phyloP scores from a whole-genome alignment of 2,888 invertebrate species.

The Gymnosoma rotundatum region DNA sequence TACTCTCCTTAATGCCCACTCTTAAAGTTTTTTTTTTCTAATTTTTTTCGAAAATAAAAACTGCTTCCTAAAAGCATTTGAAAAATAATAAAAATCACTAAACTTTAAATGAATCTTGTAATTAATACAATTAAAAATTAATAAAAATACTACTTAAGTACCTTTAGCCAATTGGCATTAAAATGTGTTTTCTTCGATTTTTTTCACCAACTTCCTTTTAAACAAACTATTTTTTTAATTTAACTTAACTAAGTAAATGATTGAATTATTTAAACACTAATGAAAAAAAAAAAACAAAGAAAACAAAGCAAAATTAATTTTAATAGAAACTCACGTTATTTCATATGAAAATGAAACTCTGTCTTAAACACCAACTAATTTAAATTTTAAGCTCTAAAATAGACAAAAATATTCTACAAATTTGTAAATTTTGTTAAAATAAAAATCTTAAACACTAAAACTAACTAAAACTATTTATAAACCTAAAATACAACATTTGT shows the following conservation, averaged over 20 bases:
- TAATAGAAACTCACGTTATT: conserved; percentile 60
- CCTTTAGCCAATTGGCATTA: conserved; percentile 82
- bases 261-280: conserved; percentile 14
- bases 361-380: conserved; percentile 67
- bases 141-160: conserved; percentile 77
- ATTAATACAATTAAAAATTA: conserved; percentile 45
- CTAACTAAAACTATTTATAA: conserved; percentile 25
- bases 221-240: conserved; percentile 15
- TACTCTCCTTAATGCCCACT: conserved; percentile 22
- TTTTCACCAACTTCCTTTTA: conserved; percentile 26
- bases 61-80: conserved; percentile 32
- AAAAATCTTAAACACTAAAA: conserved; percentile 46
- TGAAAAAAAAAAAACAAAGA: conserved; percentile 3
- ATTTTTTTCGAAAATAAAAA: conserved; percentile 23
- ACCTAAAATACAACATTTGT: conserved; percentile 41
- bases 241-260: conserved; percentile 5
- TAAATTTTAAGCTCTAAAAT: conserved; percentile 57
- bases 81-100: conserved; percentile 13
- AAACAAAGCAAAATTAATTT: not conserved
- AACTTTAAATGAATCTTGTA: conserved; percentile 51
- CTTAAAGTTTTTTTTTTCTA: not conserved
- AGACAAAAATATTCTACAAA: conserved; percentile 28
- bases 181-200: conserved; percentile 69
- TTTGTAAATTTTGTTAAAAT: conserved; percentile 70
- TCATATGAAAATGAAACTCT: conserved; percentile 53